Percentiles rank a stretch among this genome's conserved stretches.
These are phyloP conservation scores for Drosophila punjabiensis DNA, from an alignment of 1,140 invertebrate genomes.

Conservation along the genomic window DNA sequence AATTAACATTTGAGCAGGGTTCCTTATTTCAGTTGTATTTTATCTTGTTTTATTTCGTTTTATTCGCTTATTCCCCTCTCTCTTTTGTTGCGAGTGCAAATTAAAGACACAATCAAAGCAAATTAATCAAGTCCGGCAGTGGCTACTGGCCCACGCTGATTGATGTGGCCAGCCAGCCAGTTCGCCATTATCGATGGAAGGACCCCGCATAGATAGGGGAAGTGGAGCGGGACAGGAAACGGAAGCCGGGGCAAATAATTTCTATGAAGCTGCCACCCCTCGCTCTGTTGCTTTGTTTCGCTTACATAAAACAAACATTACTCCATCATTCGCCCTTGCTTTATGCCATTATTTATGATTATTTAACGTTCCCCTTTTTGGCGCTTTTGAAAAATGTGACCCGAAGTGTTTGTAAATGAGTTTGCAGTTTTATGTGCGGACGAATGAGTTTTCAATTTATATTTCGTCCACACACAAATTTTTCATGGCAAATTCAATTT, in stretches of 20 bases:
- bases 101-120: conserved; percentile 82
- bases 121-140: conserved; percentile 79
- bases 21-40: conserved; percentile 30
- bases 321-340: conserved; percentile 52
- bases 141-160: conserved; percentile 49
- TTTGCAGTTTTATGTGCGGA: conserved; percentile 80
- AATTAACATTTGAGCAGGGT: conserved; percentile 73
- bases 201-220: conserved; percentile 23
- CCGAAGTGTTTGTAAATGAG: conserved; percentile 81
- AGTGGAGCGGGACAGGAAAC: conserved; percentile 1
- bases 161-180: conserved; percentile 72
- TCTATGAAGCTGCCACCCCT: conserved; percentile 39
- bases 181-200: conserved; percentile 41
- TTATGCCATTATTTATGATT: conserved; percentile 78
- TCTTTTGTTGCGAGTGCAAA: conserved; percentile 59
- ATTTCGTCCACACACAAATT: conserved; percentile 58
- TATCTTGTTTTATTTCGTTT: conserved; percentile 31
- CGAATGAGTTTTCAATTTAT: conserved; percentile 84
- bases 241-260: conserved; percentile 49
- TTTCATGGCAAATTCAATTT: conserved; percentile 77
- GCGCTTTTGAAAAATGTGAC: conserved; percentile 76
- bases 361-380: conserved; percentile 68
- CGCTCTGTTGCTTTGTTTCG: conserved; percentile 54
- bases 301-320: conserved; percentile 72
- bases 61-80: not conserved